Percentiles rank a stretch among this genome's conserved stretches.
Conservation (phyloP, 2,113 vertebrate genomes). For the Mystacornis crossleyi region DNA sequence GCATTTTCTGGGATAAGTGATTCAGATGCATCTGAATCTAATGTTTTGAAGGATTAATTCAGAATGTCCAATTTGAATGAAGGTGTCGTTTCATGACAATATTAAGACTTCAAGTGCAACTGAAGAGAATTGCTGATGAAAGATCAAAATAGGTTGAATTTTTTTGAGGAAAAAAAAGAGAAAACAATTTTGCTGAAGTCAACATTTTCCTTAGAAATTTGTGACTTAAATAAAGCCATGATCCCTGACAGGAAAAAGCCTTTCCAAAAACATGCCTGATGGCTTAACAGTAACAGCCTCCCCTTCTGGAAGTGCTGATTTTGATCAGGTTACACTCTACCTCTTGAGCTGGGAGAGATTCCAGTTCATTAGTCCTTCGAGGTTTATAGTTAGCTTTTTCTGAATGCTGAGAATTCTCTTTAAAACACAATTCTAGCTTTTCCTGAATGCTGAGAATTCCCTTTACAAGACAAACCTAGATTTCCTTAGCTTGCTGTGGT, state of each 20-base stretch:
- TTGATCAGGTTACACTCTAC: not conserved
- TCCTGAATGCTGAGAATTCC: not conserved
- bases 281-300: not conserved
- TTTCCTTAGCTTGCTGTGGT: not conserved
- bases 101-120: not conserved
- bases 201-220: not conserved
- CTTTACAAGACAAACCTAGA: not conserved
- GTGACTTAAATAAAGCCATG: not conserved
- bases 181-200: not conserved
- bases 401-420: not conserved
- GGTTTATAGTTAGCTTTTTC: not conserved
- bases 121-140: not conserved
- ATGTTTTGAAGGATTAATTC: not conserved
- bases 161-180: not conserved
- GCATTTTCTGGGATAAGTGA: not conserved
- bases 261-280: not conserved
- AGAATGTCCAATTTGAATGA: not conserved
- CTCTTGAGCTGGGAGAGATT: not conserved
- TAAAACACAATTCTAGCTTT: not conserved
- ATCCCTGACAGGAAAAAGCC: not conserved
- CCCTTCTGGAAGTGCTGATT: not conserved
- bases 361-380: not conserved
- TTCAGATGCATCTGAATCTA: not conserved
- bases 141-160: not conserved
- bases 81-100: not conserved